Evolutionary conservation across 2,888 invertebrate species (phyloP).

Genomic region (Rhagonycha lutea): DNA sequence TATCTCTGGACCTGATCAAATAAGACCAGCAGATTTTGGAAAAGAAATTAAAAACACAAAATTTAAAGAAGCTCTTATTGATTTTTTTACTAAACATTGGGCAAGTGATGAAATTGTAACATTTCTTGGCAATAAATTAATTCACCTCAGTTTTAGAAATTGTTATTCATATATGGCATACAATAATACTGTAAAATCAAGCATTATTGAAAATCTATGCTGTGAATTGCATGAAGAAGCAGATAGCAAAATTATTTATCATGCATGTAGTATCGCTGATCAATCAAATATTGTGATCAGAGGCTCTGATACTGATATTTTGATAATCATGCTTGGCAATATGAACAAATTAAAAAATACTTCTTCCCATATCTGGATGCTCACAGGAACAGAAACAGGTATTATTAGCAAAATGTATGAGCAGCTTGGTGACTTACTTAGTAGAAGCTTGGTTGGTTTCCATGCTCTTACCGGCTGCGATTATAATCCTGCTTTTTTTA

Average conservation of each 20-base stretch:
- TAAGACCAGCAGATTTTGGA: too few species aligned
- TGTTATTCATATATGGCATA: too few species aligned
- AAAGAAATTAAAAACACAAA: too few species aligned
- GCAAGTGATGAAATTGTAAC: too few species aligned
- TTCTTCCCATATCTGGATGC: conserved; percentile 31
- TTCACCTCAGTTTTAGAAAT: too few species aligned
- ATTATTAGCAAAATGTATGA: conserved; percentile 27
- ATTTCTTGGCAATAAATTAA: too few species aligned
- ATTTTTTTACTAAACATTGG: too few species aligned
- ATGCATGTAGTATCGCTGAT: conserved; percentile 28
- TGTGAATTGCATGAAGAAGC: conserved; percentile 33
- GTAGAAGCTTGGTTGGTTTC: conserved; percentile 32
- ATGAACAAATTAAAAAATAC: conserved; percentile 32
- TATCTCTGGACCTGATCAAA: too few species aligned
- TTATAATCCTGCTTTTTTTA: conserved; percentile 28
- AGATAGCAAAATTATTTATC: conserved; percentile 35
- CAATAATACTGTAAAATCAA: too few species aligned
- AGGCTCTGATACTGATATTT: conserved; percentile 31
- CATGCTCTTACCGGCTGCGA: conserved; percentile 33
- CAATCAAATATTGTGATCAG: conserved; percentile 23
- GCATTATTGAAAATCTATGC: too few species aligned
- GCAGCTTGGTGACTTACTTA: conserved; percentile 29
- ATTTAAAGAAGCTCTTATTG: too few species aligned
- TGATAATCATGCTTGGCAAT: conserved; percentile 34
- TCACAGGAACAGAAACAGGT: conserved; percentile 31